Evolutionary conservation across 1,140 invertebrate species (phyloP).

Genomic region (Argopecten irradians): DNA sequence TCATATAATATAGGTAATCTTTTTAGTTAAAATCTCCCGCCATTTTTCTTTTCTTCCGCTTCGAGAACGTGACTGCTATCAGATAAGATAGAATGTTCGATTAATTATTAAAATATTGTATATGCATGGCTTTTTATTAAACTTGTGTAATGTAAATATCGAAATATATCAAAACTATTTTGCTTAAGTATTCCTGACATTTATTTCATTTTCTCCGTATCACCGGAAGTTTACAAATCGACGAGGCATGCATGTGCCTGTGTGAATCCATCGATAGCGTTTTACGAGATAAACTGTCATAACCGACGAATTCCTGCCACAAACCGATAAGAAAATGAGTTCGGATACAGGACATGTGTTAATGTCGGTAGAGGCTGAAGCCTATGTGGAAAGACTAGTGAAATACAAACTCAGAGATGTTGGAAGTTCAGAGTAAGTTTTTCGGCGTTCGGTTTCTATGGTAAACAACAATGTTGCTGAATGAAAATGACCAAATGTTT

Average conservation of each 20-base stretch:
- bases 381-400: constrained; percentile 66
- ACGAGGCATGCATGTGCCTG: not conserved
- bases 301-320: constrained; percentile 24
- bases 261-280: not conserved
- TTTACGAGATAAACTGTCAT: constrained; percentile 27
- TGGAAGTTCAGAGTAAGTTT: constrained; percentile 66
- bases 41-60: too few species aligned
- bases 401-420: constrained; percentile 68
- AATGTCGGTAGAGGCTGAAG: constrained; percentile 71
- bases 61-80: too few species aligned
- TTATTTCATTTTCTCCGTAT: not conserved
- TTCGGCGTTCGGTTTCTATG: constrained; percentile 3
- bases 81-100: too few species aligned
- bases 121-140: too few species aligned
- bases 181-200: too few species aligned
- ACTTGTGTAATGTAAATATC: too few species aligned
- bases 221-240: constrained; percentile 38
- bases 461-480: constrained; percentile 27
- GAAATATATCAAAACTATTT: too few species aligned
- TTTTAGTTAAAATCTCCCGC: too few species aligned
- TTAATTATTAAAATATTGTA: too few species aligned
- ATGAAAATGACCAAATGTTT: not conserved
- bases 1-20: too few species aligned
- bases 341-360: constrained; percentile 62
- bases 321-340: constrained; percentile 47